Percentiles rank a stretch among this genome's conserved stretches.
phyloP scores from a whole-genome alignment of 2,113 vertebrate species.

The Aptenodytes patagonicus region DNA sequence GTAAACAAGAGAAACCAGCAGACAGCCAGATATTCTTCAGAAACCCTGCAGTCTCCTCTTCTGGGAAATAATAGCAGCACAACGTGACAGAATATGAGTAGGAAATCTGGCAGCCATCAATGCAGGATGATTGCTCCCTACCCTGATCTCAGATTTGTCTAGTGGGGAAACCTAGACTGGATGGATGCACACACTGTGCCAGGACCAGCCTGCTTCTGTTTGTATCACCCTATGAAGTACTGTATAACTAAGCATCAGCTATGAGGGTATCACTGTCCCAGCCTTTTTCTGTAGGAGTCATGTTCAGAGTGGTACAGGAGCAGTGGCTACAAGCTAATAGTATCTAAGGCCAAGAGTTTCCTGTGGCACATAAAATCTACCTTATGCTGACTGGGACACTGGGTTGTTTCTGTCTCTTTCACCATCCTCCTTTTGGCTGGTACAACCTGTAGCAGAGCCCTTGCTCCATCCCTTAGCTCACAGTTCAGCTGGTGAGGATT shows the following conservation, averaged over 20 bases:
- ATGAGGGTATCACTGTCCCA: not conserved
- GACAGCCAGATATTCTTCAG: not conserved
- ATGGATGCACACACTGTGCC: not conserved
- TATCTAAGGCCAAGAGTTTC: not conserved
- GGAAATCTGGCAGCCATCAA: not conserved
- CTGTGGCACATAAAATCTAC: not conserved
- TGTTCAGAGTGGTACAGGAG: not conserved
- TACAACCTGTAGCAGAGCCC: not conserved
- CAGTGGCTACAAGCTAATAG: not conserved
- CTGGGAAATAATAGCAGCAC: not conserved
- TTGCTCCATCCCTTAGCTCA: not conserved
- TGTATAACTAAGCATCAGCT: not conserved
- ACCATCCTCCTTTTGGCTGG: not conserved
- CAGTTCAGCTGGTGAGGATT: not conserved
- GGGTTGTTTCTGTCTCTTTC: not conserved
- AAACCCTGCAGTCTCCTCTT: not conserved
- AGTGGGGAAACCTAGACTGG: not conserved
- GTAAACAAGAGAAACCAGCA: not conserved
- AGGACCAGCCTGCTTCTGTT: not conserved
- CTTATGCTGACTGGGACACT: not conserved
- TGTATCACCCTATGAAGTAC: not conserved
- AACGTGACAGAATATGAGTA: not conserved
- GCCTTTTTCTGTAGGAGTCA: not conserved
- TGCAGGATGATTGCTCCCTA: not conserved
- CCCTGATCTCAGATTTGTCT: not conserved